phyloP scores from a whole-genome alignment of 2,797 vertebrate genomes.

The Alosa sapidissima region DNA sequence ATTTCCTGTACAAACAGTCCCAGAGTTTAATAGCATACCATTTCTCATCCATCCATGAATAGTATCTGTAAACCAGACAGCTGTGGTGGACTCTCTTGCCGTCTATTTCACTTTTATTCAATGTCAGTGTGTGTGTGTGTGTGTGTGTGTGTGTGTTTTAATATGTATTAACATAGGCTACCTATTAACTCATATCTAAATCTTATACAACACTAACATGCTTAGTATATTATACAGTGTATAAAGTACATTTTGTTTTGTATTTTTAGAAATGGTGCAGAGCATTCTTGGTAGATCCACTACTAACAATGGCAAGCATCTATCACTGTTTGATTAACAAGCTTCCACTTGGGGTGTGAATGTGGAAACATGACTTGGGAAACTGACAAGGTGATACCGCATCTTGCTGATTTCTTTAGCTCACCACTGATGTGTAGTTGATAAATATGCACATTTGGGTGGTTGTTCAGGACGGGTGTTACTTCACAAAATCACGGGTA shows the following conservation, averaged over 20 bases:
- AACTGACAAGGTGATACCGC: slow-evolving; percentile 79
- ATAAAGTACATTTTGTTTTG: background rate
- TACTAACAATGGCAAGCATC: slow-evolving; percentile 64
- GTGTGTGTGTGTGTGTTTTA: background rate
- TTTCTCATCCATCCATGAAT: background rate
- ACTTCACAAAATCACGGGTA: slow-evolving; percentile 37
- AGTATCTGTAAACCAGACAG: slow-evolving; percentile 8
- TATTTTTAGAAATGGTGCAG: background rate
- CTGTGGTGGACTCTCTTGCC: background rate
- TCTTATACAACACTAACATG: too few species aligned
- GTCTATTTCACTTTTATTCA: background rate
- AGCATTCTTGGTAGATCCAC: background rate
- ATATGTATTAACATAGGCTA: too few species aligned
- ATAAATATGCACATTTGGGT: slow-evolving; percentile 62
- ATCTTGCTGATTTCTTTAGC: slow-evolving; percentile 70
- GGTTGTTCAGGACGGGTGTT: slow-evolving; percentile 47
- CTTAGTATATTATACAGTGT: too few species aligned
- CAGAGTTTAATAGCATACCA: background rate
- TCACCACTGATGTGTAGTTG: slow-evolving; percentile 64
- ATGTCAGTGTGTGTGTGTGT: background rate
- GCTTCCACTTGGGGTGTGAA: slow-evolving; percentile 72
- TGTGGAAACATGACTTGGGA: slow-evolving; percentile 71
- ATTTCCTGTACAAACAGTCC: background rate
- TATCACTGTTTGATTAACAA: slow-evolving; percentile 76
- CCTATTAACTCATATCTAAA: too few species aligned